A percentile compares a stretch with the other conserved stretches of the same genome.
Conservation (phyloP, 1,140 invertebrate species). For the Protaetia brevitarsis region DNA sequence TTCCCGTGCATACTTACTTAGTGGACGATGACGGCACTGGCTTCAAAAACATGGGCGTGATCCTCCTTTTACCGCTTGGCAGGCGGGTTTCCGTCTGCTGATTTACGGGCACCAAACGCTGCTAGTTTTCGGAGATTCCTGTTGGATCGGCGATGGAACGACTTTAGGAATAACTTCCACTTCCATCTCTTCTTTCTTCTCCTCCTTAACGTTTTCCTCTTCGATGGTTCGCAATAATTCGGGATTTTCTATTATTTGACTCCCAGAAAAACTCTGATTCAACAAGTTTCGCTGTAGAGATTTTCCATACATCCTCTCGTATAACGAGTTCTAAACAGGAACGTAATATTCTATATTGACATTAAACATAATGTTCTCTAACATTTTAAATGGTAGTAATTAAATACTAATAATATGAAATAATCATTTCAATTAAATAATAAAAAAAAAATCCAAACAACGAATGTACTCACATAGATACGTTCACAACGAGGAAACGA, state of each 20-base stretch:
- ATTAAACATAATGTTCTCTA: no score
- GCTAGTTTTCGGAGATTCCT: conserved; percentile 32
- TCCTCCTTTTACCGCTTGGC: conserved; percentile 88
- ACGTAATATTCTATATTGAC: conserved; percentile 20
- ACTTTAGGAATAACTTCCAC: conserved; percentile 28
- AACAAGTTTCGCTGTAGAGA: conserved; percentile 56
- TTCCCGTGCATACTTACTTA: conserved; percentile 48
- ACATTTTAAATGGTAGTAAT: neutral
- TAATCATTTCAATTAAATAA: no score
- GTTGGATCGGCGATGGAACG: conserved; percentile 30
- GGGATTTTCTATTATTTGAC: conserved; percentile 77
- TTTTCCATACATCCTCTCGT: conserved; percentile 86
- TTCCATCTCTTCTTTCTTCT: conserved; percentile 28
- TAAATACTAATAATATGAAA: no score
- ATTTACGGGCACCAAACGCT: conserved; percentile 70
- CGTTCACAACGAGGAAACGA: no score
- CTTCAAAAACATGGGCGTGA: conserved; percentile 94
- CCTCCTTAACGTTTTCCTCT: conserved; percentile 42
- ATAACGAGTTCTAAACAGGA: conserved; percentile 65
- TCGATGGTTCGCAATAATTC: conserved; percentile 65
- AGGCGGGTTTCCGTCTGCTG: conserved; percentile 95
- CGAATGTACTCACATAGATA: no score
- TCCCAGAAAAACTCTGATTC: conserved; percentile 52
- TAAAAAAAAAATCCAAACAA: no score
- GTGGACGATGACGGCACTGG: conserved; percentile 59